Percentiles rank a stretch among this genome's conserved stretches.
phyloP scores from a whole-genome alignment of 2,888 invertebrate genomes.

The Laspeyria flexula region DNA sequence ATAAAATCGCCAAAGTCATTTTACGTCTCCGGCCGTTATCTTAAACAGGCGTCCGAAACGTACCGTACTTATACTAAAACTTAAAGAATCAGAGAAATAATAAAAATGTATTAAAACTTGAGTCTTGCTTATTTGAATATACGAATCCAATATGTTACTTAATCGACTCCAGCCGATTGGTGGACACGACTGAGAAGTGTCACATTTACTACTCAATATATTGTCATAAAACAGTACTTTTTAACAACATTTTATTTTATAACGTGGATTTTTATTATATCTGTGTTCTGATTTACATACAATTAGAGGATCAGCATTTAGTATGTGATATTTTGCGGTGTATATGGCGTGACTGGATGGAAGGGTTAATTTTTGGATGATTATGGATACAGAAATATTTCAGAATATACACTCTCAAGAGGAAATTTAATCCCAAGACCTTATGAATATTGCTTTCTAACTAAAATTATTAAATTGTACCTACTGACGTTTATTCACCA shows the following conservation, averaged over 20 bases:
- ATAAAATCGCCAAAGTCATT: slow-evolving; percentile 52
- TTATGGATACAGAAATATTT: slow-evolving; percentile 2
- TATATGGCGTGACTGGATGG: slow-evolving; percentile 2
- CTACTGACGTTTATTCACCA: no score
- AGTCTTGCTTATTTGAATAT: slow-evolving; percentile 63
- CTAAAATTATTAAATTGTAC: no score
- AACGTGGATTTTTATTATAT: slow-evolving; percentile 49
- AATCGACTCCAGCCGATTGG: slow-evolving; percentile 64
- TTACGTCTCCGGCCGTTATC: slow-evolving; percentile 53
- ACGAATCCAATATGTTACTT: slow-evolving; percentile 66
- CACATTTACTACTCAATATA: slow-evolving; percentile 66
- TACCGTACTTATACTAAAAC: slow-evolving; percentile 46
- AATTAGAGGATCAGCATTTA: slow-evolving; percentile 48
- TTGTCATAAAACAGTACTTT: slow-evolving; percentile 64
- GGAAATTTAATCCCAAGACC: neutral
- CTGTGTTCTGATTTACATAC: slow-evolving; percentile 50
- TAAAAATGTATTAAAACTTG: slow-evolving; percentile 55
- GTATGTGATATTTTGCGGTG: slow-evolving; percentile 26
- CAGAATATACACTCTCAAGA: neutral
- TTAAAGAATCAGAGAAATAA: slow-evolving; percentile 54
- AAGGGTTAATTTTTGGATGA: neutral
- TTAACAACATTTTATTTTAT: slow-evolving; percentile 57
- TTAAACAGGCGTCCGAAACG: slow-evolving; percentile 50
- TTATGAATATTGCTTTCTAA: neutral
- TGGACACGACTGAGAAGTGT: slow-evolving; percentile 65